These are phyloP conservation scores for Dysmachus trigonus DNA, from an alignment of 2,888 invertebrate species.

Conservation along the genomic window DNA sequence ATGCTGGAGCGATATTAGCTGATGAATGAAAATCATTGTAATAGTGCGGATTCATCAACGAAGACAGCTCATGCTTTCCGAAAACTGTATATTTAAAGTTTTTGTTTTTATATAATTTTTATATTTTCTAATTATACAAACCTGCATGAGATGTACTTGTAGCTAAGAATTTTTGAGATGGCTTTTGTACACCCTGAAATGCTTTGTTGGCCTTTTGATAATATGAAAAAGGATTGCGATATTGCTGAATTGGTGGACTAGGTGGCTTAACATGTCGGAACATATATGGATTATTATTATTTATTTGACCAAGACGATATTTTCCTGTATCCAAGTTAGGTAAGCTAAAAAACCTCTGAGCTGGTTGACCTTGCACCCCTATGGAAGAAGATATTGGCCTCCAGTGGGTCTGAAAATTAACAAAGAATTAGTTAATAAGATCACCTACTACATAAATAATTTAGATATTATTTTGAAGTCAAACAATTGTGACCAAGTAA, in stretches of 20 bases:
- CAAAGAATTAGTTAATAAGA: background rate
- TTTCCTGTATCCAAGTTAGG: background rate
- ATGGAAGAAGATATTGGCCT: background rate
- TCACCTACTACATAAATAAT: no score
- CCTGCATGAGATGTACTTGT: background rate
- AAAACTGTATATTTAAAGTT: background rate
- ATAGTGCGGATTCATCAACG: background rate
- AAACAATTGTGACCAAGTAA: no score
- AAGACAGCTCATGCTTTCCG: background rate
- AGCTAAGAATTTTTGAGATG: background rate
- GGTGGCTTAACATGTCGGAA: background rate
- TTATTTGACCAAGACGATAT: background rate
- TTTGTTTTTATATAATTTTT: background rate
- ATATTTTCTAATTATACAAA: background rate
- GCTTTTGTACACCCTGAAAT: background rate
- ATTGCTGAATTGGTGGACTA: background rate
- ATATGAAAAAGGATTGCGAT: background rate
- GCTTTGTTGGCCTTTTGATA: background rate
- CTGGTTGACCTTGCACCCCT: background rate
- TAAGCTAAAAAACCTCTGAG: background rate
- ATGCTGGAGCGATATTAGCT: background rate
- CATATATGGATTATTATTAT: background rate
- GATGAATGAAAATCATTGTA: background rate
- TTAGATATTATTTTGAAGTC: no score
- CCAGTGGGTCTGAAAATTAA: background rate